Evolutionary conservation across 2,113 vertebrate species (phyloP).

Genomic region (Callithrix jacchus): DNA sequence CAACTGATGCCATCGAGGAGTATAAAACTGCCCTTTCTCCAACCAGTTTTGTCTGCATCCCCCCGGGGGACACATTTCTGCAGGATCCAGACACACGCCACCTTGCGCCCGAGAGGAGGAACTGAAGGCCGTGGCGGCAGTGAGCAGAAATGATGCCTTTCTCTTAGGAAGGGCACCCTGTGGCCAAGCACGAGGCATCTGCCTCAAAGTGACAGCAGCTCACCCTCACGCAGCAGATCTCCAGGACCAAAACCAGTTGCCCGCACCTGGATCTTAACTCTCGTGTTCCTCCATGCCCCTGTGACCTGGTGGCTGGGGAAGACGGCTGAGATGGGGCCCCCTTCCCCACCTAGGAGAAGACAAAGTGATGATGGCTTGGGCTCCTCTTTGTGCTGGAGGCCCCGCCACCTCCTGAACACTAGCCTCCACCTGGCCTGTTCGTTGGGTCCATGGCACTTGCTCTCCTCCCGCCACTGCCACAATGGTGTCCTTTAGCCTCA

Average conservation of each 20-base stretch:
- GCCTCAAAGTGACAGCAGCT: not conserved
- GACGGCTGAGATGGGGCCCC: not conserved
- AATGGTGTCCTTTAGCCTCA: accelerated
- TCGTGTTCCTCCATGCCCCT: not conserved
- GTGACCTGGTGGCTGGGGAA: not conserved
- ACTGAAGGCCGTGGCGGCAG: accelerated
- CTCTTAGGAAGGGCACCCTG: not conserved
- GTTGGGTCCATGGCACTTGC: not conserved
- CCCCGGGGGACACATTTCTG: not conserved
- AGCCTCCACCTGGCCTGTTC: not conserved
- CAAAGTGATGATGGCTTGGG: not conserved
- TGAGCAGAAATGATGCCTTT: not conserved
- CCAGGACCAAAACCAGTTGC: not conserved
- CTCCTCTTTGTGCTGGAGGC: not conserved
- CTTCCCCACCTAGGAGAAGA: not conserved
- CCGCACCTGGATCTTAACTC: not conserved
- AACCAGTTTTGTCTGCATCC: accelerated
- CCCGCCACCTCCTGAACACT: not conserved
- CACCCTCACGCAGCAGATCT: not conserved
- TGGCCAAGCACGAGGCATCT: accelerated
- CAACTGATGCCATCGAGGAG: not conserved
- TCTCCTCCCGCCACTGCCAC: not conserved
- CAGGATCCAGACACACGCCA: not conserved
- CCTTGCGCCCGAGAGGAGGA: not conserved
- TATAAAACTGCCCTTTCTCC: not conserved